phyloP scores from a whole-genome alignment of 1,140 invertebrate genomes.

The Augochlora pura region DNA sequence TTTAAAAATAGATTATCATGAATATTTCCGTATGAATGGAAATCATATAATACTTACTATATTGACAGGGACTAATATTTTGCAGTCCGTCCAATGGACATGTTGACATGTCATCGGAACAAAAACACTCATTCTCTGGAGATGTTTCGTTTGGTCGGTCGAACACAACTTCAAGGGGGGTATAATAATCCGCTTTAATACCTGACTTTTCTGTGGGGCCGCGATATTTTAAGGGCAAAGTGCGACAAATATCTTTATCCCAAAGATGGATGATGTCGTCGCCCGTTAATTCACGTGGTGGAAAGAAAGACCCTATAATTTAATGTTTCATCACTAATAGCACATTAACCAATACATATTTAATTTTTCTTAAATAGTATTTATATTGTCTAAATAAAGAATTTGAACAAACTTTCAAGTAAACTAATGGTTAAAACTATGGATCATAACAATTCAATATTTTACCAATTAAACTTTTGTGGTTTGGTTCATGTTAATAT shows the following conservation, averaged over 20 bases:
- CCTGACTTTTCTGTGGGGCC: slow-evolving; percentile 85
- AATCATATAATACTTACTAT: slow-evolving; percentile 81
- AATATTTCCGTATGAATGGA: background rate
- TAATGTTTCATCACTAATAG: background rate
- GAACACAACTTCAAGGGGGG: slow-evolving; percentile 86
- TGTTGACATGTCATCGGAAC: slow-evolving; percentile 83
- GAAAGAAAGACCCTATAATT: slow-evolving; percentile 87
- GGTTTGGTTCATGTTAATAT: no score
- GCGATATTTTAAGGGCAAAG: slow-evolving; percentile 87
- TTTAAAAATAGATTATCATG: no score
- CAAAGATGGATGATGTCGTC: slow-evolving; percentile 88
- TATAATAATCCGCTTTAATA: slow-evolving; percentile 86
- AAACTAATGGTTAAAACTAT: no score
- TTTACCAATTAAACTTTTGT: no score
- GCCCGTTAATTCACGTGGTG: slow-evolving; percentile 86
- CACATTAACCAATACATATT: no score
- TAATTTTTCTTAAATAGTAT: background rate
- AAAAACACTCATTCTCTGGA: slow-evolving; percentile 91
- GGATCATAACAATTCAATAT: no score
- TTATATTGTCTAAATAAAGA: no score
- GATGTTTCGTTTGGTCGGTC: slow-evolving; percentile 83
- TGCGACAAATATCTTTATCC: slow-evolving; percentile 92
- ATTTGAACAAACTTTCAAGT: no score
- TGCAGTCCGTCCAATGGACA: slow-evolving; percentile 89
- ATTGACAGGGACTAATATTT: slow-evolving; percentile 93